Evolutionary conservation across 2,113 vertebrate genomes (phyloP).

Genomic region (Dermatemys mawii): DNA sequence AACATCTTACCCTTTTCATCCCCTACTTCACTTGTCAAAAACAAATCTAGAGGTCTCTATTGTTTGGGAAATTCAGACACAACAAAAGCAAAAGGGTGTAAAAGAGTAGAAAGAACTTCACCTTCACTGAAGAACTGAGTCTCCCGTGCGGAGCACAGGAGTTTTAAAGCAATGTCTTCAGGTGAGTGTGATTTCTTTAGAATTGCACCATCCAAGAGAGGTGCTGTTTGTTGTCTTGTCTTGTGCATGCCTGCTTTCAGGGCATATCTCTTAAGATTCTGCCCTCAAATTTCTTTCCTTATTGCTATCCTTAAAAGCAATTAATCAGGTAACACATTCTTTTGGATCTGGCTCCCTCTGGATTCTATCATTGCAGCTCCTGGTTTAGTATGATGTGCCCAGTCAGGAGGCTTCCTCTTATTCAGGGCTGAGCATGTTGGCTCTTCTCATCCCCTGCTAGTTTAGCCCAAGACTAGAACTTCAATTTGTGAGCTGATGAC

Average conservation of each 20-base stretch:
- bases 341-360: neutral
- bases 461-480: neutral
- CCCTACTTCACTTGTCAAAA: neutral
- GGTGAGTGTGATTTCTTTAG: neutral
- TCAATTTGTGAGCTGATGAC: neutral
- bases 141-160: neutral
- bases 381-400: neutral
- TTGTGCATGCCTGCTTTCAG: neutral
- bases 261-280: neutral
- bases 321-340: neutral
- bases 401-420: neutral
- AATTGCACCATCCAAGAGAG: neutral
- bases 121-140: neutral
- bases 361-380: neutral
- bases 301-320: neutral
- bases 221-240: neutral
- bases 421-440: neutral
- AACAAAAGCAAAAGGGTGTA: neutral
- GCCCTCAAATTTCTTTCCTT: neutral
- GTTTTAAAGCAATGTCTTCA: constrained; percentile 27
- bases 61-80: neutral
- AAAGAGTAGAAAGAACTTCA: neutral
- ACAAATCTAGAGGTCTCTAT: neutral
- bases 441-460: neutral
- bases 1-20: neutral